These are phyloP conservation scores for Macrosoma leucophasiata DNA, from an alignment of 2,888 invertebrate genomes.

Conservation along the genomic window DNA sequence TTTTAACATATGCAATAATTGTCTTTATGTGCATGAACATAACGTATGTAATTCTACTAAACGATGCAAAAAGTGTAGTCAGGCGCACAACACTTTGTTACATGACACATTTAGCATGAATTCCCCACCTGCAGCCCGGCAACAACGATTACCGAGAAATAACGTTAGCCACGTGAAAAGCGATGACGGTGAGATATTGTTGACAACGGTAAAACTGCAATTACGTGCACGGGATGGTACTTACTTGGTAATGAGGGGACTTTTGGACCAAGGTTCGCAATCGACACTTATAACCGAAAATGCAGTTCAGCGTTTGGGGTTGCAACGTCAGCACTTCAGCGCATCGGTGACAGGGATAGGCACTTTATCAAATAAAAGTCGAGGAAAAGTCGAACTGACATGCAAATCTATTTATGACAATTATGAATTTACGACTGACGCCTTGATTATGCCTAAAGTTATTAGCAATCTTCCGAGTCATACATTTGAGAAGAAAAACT, in stretches of 20 bases:
- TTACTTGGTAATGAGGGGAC: neutral
- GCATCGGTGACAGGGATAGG: constrained; percentile 4
- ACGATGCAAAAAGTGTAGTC: constrained; percentile 12
- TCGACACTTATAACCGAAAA: constrained; percentile 7
- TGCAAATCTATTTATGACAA: constrained; percentile 5
- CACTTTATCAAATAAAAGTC: neutral
- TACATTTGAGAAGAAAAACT: constrained; percentile 1
- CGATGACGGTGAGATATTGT: constrained; percentile 10
- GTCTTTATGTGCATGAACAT: constrained; percentile 10
- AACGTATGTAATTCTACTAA: constrained; percentile 11
- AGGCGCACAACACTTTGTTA: constrained; percentile 11
- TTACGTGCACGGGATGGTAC: constrained; percentile 7
- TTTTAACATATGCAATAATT: constrained; percentile 14
- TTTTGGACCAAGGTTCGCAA: constrained; percentile 12
- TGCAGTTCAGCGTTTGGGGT: constrained; percentile 5
- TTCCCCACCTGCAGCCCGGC: neutral
- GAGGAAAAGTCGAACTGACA: constrained; percentile 2
- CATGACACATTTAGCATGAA: constrained; percentile 5
- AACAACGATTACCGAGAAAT: constrained; percentile 1
- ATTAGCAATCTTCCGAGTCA: constrained; percentile 6
- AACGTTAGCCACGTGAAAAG: constrained; percentile 7
- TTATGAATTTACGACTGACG: constrained; percentile 1
- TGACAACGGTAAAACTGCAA: constrained; percentile 6
- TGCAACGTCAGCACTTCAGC: constrained; percentile 1
- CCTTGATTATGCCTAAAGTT: constrained; percentile 4